Evolutionary conservation across 2,888 invertebrate species (phyloP).

Genomic region (Erannis defoliaria): DNA sequence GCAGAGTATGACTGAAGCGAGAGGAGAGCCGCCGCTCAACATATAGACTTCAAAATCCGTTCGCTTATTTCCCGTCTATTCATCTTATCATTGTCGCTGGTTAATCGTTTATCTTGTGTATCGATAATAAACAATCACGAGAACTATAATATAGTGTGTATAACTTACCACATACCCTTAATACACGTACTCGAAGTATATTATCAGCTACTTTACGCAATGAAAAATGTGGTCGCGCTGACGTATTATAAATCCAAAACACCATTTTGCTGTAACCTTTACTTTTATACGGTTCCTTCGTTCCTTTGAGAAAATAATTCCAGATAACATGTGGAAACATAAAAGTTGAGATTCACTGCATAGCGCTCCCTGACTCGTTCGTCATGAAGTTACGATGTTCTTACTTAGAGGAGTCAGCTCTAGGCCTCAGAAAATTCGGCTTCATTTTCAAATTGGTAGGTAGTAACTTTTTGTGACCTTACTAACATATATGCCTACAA

Average conservation of each 20-base stretch:
- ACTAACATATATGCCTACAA: no score
- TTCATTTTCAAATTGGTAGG: constrained; percentile 18
- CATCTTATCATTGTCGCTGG: no score
- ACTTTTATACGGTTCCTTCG: constrained; percentile 31
- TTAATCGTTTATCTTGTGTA: no score
- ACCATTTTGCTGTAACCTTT: constrained; percentile 33
- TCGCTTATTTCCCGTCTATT: no score
- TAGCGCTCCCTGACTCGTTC: constrained; percentile 24
- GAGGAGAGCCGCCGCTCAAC: no score
- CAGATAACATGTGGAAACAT: constrained; percentile 27
- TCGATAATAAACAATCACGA: no score
- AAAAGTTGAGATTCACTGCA: constrained; percentile 38
- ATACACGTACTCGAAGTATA: neutral
- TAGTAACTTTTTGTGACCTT: neutral
- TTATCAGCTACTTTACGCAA: constrained; percentile 7
- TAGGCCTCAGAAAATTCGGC: constrained; percentile 22
- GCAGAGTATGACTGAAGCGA: no score
- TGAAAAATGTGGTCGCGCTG: constrained; percentile 24
- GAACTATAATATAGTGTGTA: no score
- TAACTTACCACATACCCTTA: neutral
- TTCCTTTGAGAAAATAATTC: constrained; percentile 28
- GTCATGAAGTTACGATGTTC: constrained; percentile 36
- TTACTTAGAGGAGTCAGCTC: no score
- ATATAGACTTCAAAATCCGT: no score
- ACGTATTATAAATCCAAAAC: constrained; percentile 34